These are phyloP conservation scores for Ernsta delagoae DNA, from an alignment of 2,888 invertebrate genomes.

Conservation along the genomic window DNA sequence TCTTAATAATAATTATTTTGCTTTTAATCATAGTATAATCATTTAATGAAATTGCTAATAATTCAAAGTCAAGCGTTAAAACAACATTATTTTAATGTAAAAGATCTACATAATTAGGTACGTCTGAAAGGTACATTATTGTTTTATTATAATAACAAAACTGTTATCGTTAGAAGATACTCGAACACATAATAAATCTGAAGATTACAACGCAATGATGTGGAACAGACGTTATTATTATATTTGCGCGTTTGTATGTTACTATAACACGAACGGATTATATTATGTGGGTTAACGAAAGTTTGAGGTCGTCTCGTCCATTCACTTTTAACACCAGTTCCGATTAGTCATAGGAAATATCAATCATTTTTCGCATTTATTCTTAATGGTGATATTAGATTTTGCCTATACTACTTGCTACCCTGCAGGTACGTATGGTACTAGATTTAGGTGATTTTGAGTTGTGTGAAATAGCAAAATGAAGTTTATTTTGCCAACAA, in stretches of 20 bases:
- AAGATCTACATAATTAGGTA: too few relatives aligned
- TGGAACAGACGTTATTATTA: constrained; percentile 20
- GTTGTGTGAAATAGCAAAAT: not conserved
- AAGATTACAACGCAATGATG: constrained; percentile 13
- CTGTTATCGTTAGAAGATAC: not conserved
- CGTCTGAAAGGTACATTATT: too few relatives aligned
- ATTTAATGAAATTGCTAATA: too few relatives aligned
- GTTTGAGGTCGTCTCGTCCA: constrained; percentile 31
- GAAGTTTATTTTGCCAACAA: not conserved
- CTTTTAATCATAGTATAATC: too few relatives aligned
- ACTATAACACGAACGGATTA: constrained; percentile 25
- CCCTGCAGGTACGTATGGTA: too few relatives aligned
- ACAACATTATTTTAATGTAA: too few relatives aligned
- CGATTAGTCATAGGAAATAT: constrained; percentile 15
- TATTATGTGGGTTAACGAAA: constrained; percentile 34
- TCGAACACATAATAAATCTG: constrained; percentile 5
- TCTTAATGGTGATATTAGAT: too few relatives aligned
- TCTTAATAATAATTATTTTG: too few relatives aligned
- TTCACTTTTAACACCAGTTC: constrained; percentile 34
- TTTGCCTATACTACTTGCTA: too few relatives aligned
- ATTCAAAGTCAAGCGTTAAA: too few relatives aligned
- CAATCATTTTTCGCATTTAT: constrained; percentile 5
- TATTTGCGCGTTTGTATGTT: constrained; percentile 27
- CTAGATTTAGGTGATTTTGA: not conserved
- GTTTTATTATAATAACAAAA: not conserved